Base-by-base conservation (phyloP, 2,113 vertebrate genomes). In the Sminthopsis crassicaudata region DNA sequence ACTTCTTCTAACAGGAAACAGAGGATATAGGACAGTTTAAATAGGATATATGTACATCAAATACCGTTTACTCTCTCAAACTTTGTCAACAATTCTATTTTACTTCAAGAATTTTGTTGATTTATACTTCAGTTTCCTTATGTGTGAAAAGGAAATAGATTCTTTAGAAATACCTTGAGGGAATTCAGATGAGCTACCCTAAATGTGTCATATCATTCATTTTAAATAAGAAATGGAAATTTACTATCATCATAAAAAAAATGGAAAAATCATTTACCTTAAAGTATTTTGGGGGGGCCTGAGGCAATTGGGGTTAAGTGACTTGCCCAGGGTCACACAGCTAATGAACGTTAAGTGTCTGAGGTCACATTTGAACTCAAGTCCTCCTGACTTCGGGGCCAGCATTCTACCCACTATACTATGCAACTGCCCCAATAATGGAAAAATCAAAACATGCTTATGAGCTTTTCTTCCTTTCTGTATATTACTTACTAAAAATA, bases 131-230 rank as follows among this genome's bases (percentile, higher is more conserved):
- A 53, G 48, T 88, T 26, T 95, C 91, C 14, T 25, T 23, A 92
- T 36, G 48, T n/a, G 4, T 50, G 30, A 92, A 95, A 92, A 26
- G 55, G 48, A 96, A 48, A 92, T 12, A 54, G 46, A 11, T 91
- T 27, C 11, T 2, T 84, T 90, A 90, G 9, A 96, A 55, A 46
- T 92, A 92, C 84, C 50, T 91, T 94, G 48, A 96, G 23, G 94
- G 23, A 25, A 67, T 76, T 96, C 36, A 93, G 36, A 60, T 90
- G 89, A 46, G 14, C 67, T 54, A 91, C 2, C 27, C 60, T 51
- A 94, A 94, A 94, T 42, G 52, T 55, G 19, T 90, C 46, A 90
- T 19, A 51, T 48, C 94, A 94, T 92, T 95, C 22, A 91, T 53
- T 94, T 90, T 7, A 93, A 94, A 52, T 84, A 91, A 96, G 42